These are phyloP conservation scores for Saccostrea echinata DNA, from an alignment of 1,140 invertebrate genomes.

Conservation along the genomic window DNA sequence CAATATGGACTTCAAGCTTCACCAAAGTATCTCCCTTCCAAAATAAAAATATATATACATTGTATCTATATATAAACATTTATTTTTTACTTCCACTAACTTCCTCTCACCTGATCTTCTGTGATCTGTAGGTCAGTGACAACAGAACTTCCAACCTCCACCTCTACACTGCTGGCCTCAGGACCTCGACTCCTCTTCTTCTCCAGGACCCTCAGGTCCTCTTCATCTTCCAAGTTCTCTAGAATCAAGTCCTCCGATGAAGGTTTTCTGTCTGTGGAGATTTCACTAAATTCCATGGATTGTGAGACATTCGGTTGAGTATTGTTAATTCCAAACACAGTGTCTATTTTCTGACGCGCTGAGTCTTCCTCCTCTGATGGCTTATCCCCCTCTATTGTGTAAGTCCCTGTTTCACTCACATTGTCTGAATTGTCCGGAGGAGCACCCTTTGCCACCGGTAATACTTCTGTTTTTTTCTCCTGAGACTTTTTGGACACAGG, in stretches of 20 bases:
- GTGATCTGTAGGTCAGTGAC: constrained; percentile 58
- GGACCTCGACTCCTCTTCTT: constrained; percentile 47
- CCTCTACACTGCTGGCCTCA: constrained; percentile 59
- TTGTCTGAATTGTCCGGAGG: constrained; percentile 81
- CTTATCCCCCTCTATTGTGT: constrained; percentile 87
- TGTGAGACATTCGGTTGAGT: constrained; percentile 33
- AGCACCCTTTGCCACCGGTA: constrained; percentile 1
- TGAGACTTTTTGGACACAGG: constrained; percentile 4
- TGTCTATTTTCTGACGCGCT: constrained; percentile 92
- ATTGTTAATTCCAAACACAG: constrained; percentile 84
- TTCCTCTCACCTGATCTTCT: constrained; percentile 50
- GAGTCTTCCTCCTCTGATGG: constrained; percentile 92
- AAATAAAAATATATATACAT: too few species aligned
- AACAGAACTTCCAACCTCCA: constrained; percentile 61
- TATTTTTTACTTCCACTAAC: too few species aligned
- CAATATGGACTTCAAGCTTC: too few species aligned
- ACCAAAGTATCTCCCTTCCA: too few species aligned
- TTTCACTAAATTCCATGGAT: constrained; percentile 19
- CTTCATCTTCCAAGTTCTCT: constrained; percentile 67
- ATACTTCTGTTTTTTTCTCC: constrained; percentile 39
- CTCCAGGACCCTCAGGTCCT: constrained; percentile 62
- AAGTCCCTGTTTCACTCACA: constrained; percentile 91
- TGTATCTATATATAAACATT: too few species aligned
- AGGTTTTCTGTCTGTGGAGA: constrained; percentile 39
- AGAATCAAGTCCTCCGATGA: constrained; percentile 69